Evolutionary conservation across 1,140 invertebrate genomes (phyloP), one percentile per base, ranked within the genome.

Genomic region (Brachionus asplanchnoidis): DNA sequence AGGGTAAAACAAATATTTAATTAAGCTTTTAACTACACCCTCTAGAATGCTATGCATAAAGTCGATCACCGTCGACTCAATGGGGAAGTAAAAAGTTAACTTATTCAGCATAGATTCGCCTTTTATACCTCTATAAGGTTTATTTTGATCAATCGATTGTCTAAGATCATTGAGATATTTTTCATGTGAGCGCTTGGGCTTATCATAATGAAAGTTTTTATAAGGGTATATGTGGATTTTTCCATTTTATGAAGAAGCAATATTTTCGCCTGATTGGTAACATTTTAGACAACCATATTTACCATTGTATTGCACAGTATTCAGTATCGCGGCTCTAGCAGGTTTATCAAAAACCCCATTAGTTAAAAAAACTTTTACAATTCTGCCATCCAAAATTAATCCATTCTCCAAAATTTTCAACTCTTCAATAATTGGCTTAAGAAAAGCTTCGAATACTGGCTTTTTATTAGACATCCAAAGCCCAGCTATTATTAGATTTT

Each of bases 31-130:
- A 0, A 73, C 68, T 14, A 40, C 68, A 2, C 32, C 68, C n/a
- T 73, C 32, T 11, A 73, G 36, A 14, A 73, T 36, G n/a, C 68
- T 73, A 73, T 73, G 68, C 68, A 73, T 73, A n/a, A 36, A 73
- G n/a, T 73, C 68, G 11, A 73, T 73, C 7, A 36, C 14, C 1
- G 68, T 73, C 7, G 68, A n/a, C n/a, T n/a, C n/a, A n/a, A n/a
- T n/a, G n/a, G n/a, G n/a, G n/a, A n/a, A n/a, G n/a, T n/a, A n/a
- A n/a, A n/a, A n/a, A n/a, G n/a, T n/a, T n/a, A n/a, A n/a, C n/a
- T n/a, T n/a, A n/a, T n/a, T n/a, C n/a, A n/a, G n/a, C n/a, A n/a
- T n/a, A n/a, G n/a, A n/a, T n/a, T n/a, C n/a, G n/a, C n/a, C n/a
- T n/a, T n/a, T 70, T 11, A 70, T 70, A 4, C 66, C 66, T 70